A percentile compares a stretch with the other conserved stretches of the same genome.
Evolutionary conservation across 2,888 invertebrate genomes (phyloP).

Genomic region (Anaspis maculata): DNA sequence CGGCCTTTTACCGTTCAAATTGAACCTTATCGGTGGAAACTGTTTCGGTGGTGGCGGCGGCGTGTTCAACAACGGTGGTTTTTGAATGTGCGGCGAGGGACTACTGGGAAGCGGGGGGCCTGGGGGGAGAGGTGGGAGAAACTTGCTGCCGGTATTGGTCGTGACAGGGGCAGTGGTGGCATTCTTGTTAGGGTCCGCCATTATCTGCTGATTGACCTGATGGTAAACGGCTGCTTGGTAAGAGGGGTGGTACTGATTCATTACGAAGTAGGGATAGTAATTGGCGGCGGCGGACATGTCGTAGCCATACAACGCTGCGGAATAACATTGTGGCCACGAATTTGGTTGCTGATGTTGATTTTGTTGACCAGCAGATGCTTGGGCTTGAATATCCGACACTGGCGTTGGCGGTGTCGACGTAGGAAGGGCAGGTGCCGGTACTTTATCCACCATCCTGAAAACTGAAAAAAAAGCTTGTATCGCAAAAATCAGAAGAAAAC

Average conservation of each 20-base stretch:
- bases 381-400: conserved; percentile 8
- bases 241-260: conserved; percentile 9
- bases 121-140: conserved; percentile 19
- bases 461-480: no score
- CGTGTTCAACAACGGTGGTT: conserved; percentile 36
- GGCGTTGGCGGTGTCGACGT: conserved; percentile 11
- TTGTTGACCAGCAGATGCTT: no score
- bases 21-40: conserved; percentile 48
- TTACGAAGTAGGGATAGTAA: conserved; percentile 10
- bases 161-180: no score
- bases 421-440: conserved; percentile 10
- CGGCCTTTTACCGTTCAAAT: conserved; percentile 42
- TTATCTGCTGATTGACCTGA: conserved; percentile 13
- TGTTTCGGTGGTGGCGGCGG: conserved; percentile 23
- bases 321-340: neutral
- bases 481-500: no score
- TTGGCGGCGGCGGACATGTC: conserved; percentile 9
- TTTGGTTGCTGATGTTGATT: conserved; percentile 5
- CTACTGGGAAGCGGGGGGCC: conserved; percentile 17
- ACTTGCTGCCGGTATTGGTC: conserved; percentile 7
- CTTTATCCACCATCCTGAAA: conserved; percentile 19
- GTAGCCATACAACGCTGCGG: conserved; percentile 9
- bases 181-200: conserved; percentile 8
- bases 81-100: conserved; percentile 15
- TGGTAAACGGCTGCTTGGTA: conserved; percentile 13